Base-by-base conservation (phyloP, 2,888 invertebrate species). In the Campaea margaritaria region DNA sequence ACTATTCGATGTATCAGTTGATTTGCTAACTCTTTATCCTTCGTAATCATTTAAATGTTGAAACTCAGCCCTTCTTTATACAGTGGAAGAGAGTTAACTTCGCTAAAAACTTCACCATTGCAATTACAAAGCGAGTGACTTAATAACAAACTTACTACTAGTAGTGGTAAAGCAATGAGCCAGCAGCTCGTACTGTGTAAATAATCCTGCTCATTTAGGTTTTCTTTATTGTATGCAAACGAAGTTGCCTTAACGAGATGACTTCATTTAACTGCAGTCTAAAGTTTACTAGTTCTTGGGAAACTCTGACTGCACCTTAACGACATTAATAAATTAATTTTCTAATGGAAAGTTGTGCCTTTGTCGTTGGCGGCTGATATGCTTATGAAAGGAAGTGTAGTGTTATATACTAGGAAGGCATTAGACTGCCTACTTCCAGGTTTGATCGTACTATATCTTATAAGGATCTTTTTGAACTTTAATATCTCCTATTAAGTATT, bases 171-270 rank as follows among this genome's bases (percentile, higher is more conserved):
- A 34, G 11, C 34, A 9, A 9, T 34, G 5, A 42, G 28, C 16
- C 44, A 51, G 39, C 13, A 42, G 27, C 41, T 27, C 36, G 27
- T n/a, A 5, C 36, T 12, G 11, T 34, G 46, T 38, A 27, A 13
- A 42, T 21, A 46, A 38, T 27, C 34, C 38, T 71, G 75, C 77
- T 76, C 69, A 71, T 78, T 77, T 71, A 65, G 70, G 69, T 67
- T 73, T 72, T 73, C 76, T 77, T 79, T 79, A 82, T 83, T 82
- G 79, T 82, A 81, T 80, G 81, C 76, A 80, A 83, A 82, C 73
- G 68, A 77, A 58, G 70, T 64, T 53, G 57, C 50, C 34, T 28
- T 76, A 79, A 77, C 69, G 66, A 77, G 72, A 78, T 69, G 72
- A 71, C 75, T 81, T 76, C 73, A 77, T 81, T 75, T 76, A 62